These are phyloP conservation scores for Micronisus gabar DNA, from an alignment of 2,113 vertebrate species.

Conservation along the genomic window DNA sequence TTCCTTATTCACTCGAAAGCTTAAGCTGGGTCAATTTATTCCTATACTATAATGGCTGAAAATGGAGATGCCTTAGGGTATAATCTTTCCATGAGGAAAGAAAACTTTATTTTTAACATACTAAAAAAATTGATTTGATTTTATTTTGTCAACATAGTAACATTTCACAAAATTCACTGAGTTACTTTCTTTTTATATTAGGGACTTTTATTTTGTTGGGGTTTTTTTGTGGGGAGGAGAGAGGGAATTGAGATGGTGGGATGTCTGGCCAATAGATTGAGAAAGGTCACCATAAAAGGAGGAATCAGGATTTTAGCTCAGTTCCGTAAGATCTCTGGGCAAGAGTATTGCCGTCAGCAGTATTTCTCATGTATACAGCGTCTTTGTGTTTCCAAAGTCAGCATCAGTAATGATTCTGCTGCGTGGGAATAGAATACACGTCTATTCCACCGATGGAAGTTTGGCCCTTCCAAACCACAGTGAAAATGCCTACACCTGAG, in stretches of 20 bases:
- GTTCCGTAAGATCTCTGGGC: not conserved
- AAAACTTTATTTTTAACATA: not conserved
- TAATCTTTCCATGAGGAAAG: not conserved
- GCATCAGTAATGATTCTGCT: not conserved
- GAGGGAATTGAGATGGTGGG: not conserved
- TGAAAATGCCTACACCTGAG: not conserved
- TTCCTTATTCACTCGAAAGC: not conserved
- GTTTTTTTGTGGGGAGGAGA: rapidly evolving
- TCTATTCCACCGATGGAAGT: not conserved
- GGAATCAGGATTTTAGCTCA: not conserved
- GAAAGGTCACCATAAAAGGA: not conserved
- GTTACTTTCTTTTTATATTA: not conserved
- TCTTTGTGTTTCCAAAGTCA: not conserved
- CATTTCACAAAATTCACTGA: not conserved
- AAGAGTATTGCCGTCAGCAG: not conserved
- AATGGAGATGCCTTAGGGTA: not conserved
- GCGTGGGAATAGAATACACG: not conserved
- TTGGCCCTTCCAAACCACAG: not conserved
- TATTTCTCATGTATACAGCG: not conserved
- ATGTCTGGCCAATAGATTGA: not conserved
- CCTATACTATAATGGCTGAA: not conserved
- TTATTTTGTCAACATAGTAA: not conserved
- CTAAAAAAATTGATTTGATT: not conserved
- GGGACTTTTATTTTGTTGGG: rapidly evolving
- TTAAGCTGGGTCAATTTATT: not conserved